These are phyloP conservation scores for Danaus chrysippus DNA, from an alignment of 2,888 invertebrate species.

Conservation along the genomic window DNA sequence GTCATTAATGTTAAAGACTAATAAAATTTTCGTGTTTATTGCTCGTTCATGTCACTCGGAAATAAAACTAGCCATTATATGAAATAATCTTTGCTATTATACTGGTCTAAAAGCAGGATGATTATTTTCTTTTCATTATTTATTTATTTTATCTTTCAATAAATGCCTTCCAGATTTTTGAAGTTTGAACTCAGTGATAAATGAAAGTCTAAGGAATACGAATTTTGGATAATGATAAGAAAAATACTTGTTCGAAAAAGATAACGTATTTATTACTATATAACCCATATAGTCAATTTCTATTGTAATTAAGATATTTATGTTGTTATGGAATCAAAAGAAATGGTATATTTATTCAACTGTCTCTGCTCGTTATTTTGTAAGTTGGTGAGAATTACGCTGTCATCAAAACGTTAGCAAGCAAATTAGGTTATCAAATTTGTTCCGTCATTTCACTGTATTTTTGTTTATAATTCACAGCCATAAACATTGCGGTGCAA, in stretches of 20 bases:
- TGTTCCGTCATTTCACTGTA: conserved; percentile 14
- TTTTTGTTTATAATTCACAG: neutral
- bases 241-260: too few relatives aligned
- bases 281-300: too few relatives aligned
- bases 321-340: too few relatives aligned
- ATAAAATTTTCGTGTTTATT: conserved; percentile 1
- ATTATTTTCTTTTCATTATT: neutral
- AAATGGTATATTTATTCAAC: too few relatives aligned
- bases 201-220: too few relatives aligned
- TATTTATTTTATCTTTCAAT: too few relatives aligned
- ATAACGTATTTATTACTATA: too few relatives aligned
- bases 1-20: conserved; percentile 3
- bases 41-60: neutral
- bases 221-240: too few relatives aligned
- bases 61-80: conserved; percentile 3
- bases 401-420: conserved; percentile 19
- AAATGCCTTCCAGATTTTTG: too few relatives aligned
- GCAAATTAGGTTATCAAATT: conserved; percentile 19
- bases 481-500: neutral
- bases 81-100: neutral
- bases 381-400: conserved; percentile 20
- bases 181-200: too few relatives aligned
- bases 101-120: neutral
- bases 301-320: too few relatives aligned
- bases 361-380: conserved; percentile 9